phyloP scores from a whole-genome alignment of 2,888 invertebrate species.

The Eledona agricola region DNA sequence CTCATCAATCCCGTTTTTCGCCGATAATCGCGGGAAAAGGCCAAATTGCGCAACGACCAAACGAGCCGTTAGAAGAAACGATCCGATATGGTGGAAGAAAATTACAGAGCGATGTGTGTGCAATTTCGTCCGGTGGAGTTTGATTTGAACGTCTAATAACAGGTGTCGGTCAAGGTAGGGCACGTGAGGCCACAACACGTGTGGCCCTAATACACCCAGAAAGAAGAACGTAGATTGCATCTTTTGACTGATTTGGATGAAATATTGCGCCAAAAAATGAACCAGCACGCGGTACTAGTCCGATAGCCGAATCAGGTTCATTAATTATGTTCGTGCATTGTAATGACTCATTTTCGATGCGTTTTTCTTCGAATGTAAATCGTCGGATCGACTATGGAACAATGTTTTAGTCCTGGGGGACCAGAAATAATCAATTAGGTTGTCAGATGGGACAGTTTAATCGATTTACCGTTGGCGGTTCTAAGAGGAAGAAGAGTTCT shows the following conservation, averaged over 20 bases:
- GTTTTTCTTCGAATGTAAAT: constrained; percentile 21
- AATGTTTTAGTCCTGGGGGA: constrained; percentile 8
- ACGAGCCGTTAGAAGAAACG: constrained; percentile 26
- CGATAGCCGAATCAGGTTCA: constrained; percentile 7
- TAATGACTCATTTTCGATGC: constrained; percentile 19
- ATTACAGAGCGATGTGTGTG: constrained; percentile 43
- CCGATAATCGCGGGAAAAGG: constrained; percentile 4
- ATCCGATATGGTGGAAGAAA: constrained; percentile 40
- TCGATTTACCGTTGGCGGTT: constrained; percentile 25
- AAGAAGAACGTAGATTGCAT: constrained; percentile 36
- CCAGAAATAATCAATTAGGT: constrained; percentile 29
- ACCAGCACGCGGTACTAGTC: constrained; percentile 13
- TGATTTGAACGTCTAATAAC: constrained; percentile 47
- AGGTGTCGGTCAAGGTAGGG: constrained; percentile 56
- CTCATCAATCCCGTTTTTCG: neutral
- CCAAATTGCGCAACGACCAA: neutral
- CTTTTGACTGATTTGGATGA: constrained; percentile 33
- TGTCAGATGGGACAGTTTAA: constrained; percentile 26
- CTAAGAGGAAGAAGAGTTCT: constrained; percentile 15
- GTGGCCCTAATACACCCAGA: constrained; percentile 42
- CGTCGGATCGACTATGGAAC: constrained; percentile 1
- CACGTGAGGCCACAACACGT: constrained; percentile 54
- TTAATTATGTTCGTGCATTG: constrained; percentile 22
- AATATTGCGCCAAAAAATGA: no score
- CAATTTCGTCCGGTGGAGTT: constrained; percentile 38